Evolutionary conservation across 2,888 invertebrate species (phyloP).

Genomic region (Phortica magna): DNA sequence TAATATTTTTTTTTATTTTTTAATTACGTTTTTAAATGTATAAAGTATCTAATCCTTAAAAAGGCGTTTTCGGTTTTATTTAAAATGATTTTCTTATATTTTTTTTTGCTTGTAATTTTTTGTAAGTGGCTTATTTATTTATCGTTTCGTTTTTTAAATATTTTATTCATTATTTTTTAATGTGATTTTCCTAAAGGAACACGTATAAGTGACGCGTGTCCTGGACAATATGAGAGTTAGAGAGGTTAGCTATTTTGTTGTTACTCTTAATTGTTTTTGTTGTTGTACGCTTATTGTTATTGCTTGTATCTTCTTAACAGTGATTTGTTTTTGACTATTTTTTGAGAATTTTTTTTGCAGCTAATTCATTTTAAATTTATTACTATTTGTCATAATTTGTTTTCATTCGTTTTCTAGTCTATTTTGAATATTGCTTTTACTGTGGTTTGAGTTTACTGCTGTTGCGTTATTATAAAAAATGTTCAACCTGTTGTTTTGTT

Average conservation of each 20-base stretch:
- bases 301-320: neutral
- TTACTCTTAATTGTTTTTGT: neutral
- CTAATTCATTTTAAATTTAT: neutral
- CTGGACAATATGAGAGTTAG: too few species aligned
- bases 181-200: too few species aligned
- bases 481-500: neutral
- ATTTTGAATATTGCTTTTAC: conserved; percentile 30
- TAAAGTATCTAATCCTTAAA: conserved; percentile 59
- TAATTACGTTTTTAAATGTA: conserved; percentile 24
- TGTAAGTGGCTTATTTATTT: neutral
- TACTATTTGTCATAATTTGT: neutral
- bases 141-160: neutral
- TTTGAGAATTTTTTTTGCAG: neutral
- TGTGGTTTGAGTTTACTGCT: conserved; percentile 41
- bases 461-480: too few species aligned
- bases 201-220: too few species aligned
- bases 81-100: neutral
- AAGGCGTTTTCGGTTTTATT: conserved; percentile 45
- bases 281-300: neutral
- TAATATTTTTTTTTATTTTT: conserved; percentile 19
- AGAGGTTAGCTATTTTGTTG: neutral
- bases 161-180: too few species aligned
- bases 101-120: conserved; percentile 6
- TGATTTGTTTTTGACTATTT: neutral
- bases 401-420: conserved; percentile 24